These are phyloP conservation scores for Eremobia ochroleuca DNA, from an alignment of 2,888 invertebrate genomes.

Conservation along the genomic window DNA sequence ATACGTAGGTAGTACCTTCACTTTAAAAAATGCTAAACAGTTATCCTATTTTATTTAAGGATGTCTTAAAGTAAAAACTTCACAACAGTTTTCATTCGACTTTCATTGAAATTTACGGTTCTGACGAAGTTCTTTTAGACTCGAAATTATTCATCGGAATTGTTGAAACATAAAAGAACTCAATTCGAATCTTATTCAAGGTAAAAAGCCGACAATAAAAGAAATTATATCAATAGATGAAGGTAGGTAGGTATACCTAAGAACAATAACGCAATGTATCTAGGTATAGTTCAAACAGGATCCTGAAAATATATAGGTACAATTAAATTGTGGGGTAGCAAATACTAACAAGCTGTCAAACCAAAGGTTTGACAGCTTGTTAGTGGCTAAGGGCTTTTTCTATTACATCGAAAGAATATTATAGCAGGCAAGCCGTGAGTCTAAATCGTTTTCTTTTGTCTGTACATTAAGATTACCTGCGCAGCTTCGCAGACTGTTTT, in stretches of 20 bases:
- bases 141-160: conserved; percentile 55
- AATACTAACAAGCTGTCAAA: conserved; percentile 2
- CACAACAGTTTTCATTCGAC: conserved; percentile 29
- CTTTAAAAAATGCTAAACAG: conserved; percentile 40
- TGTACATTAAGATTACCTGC: conserved; percentile 71
- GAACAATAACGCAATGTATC: not conserved
- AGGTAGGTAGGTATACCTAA: not conserved
- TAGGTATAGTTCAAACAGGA: not conserved
- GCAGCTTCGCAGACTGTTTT: conserved; percentile 70
- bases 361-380: too few species aligned
- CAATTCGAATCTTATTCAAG: conserved; percentile 52
- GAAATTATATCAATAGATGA: conserved; percentile 3
- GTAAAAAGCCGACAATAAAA: conserved; percentile 43
- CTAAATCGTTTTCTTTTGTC: conserved; percentile 64
- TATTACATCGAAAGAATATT: conserved; percentile 56
- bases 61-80: conserved; percentile 26
- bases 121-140: conserved; percentile 39
- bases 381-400: too few species aligned
- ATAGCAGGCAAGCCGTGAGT: conserved; percentile 50
- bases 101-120: conserved; percentile 48
- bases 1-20: conserved; percentile 24
- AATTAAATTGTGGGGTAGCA: conserved; percentile 8
- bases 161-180: conserved; percentile 57
- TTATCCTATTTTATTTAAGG: conserved; percentile 22
- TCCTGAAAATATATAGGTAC: conserved; percentile 2